phyloP scores from a whole-genome alignment of 2,888 invertebrate species.

The Exocentrus adspersus region DNA sequence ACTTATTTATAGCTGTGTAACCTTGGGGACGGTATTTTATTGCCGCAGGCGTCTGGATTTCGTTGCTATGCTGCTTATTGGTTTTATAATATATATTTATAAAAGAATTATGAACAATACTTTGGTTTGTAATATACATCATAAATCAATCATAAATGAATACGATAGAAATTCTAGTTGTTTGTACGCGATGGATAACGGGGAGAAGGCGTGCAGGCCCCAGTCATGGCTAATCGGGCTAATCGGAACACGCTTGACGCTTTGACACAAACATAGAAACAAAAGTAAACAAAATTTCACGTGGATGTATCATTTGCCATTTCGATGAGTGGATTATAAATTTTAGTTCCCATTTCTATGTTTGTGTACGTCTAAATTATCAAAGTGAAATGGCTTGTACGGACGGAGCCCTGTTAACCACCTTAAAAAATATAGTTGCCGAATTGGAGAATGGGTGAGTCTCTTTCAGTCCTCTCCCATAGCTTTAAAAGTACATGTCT shows the following conservation, averaged over 20 bases:
- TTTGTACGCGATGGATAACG: neutral
- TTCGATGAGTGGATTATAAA: conserved; percentile 26
- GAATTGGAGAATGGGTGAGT: conserved; percentile 34
- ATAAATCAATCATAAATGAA: no score
- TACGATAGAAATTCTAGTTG: no score
- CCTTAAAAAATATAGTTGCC: conserved; percentile 30
- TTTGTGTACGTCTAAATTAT: conserved; percentile 35
- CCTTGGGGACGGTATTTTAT: neutral
- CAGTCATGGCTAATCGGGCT: conserved; percentile 1
- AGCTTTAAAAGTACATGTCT: no score
- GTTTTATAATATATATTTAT: neutral
- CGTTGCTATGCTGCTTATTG: neutral
- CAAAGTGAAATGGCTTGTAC: conserved; percentile 35
- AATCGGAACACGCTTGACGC: neutral
- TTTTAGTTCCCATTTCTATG: conserved; percentile 35
- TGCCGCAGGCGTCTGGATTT: neutral
- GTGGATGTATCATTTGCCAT: conserved; percentile 27
- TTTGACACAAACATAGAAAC: conserved; percentile 30
- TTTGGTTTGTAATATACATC: no score
- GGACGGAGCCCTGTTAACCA: conserved; percentile 24
- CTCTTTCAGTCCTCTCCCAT: neutral
- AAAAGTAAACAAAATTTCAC: conserved; percentile 38
- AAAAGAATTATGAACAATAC: neutral
- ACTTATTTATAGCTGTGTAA: neutral
- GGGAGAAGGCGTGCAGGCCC: neutral